These are phyloP conservation scores for Drosophila emarginata DNA, from an alignment of 2,888 invertebrate species.

Conservation along the genomic window DNA sequence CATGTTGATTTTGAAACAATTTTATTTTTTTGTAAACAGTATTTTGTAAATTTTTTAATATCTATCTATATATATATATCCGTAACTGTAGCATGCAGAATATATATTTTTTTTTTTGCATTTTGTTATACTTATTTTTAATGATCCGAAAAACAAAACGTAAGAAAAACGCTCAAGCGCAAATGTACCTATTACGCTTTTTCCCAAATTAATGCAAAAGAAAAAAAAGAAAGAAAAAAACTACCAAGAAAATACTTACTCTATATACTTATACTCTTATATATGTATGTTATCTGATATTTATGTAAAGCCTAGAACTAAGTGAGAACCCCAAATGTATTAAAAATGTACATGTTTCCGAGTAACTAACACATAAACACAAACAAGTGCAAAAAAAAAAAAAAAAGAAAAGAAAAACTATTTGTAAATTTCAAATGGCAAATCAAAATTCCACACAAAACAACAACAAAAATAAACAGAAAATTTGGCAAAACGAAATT, in stretches of 20 bases:
- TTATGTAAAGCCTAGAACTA: conserved; percentile 55
- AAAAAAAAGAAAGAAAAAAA: conserved; percentile 20
- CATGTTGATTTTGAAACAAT: conserved; percentile 36
- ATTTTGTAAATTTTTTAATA: conserved; percentile 64
- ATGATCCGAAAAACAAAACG: conserved; percentile 12
- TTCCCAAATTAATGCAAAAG: conserved; percentile 24
- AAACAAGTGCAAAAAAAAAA: too few species aligned
- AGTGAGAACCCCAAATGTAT: conserved; percentile 58
- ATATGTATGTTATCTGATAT: conserved; percentile 34
- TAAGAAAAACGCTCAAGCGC: conserved; percentile 12
- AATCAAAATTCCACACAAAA: conserved; percentile 21
- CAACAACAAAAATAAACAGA: conserved; percentile 34
- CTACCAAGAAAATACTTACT: conserved; percentile 30
- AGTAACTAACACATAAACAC: conserved; percentile 63
- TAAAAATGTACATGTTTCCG: conserved; percentile 55
- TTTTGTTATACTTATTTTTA: conserved; percentile 55
- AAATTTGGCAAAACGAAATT: conserved; percentile 33
- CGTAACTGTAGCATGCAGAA: conserved; percentile 52
- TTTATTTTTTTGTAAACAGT: conserved; percentile 58
- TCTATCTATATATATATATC: conserved; percentile 14
- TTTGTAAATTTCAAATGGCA: conserved; percentile 36
- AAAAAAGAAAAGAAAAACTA: conserved; percentile 32
- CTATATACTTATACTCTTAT: conserved; percentile 39
- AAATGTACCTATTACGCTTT: conserved; percentile 29
- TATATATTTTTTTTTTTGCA: conserved; percentile 55